Base-by-base conservation (phyloP, 2,113 vertebrate genomes). In the Charadrius vociferus region DNA sequence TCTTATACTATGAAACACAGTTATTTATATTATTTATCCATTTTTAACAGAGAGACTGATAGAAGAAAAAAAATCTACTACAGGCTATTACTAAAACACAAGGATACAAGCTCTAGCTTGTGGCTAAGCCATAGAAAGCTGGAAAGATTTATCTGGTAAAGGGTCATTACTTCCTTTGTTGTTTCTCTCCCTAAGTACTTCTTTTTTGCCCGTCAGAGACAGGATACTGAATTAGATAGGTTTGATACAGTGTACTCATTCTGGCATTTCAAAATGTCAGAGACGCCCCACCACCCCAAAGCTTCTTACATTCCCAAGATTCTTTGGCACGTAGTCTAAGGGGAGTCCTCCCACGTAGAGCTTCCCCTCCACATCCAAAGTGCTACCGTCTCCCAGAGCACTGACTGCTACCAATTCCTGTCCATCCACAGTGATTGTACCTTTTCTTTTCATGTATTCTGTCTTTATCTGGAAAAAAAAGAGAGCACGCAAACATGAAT, bases 341-440 rank as follows among this genome's bases (percentile, higher is more conserved):
- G 99, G 99, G 4, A 99, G 95, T 17, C 99, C 99, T 63, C 99
- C 99, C 12, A 99, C 93, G 43, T 99, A 99, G 6, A 99, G 83
- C 62, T 98, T 98, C 21, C 98, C 98, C 86, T 99, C 98, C 85
- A 99, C 99, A 2, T 99, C 99, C 96, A 99, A 93, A 12, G 98
- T 98, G 93, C 95, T 98, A 3, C 98, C 98, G 37, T 99, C 99
- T 58, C 99, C 99, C 91, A 98, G 97, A 9, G 97, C 77, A 10
- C 88, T 80, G 80, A 98, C 97, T 16, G 88, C 29, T 6, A 96
- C 90, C 0, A 98, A 97, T 53, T 98, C 97, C 6, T 95, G 98
- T 22, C 96, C 97, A 1, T 99, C 99, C 4, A 99, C 97, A 6
- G 81, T 95, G 86, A 99, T 75, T 36, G 96, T 89, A 37, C 98